Percentiles rank a stretch among this genome's conserved stretches.
These are phyloP conservation scores for Porphyrio hochstetteri DNA, from an alignment of 2,113 vertebrate species.

Conservation along the genomic window DNA sequence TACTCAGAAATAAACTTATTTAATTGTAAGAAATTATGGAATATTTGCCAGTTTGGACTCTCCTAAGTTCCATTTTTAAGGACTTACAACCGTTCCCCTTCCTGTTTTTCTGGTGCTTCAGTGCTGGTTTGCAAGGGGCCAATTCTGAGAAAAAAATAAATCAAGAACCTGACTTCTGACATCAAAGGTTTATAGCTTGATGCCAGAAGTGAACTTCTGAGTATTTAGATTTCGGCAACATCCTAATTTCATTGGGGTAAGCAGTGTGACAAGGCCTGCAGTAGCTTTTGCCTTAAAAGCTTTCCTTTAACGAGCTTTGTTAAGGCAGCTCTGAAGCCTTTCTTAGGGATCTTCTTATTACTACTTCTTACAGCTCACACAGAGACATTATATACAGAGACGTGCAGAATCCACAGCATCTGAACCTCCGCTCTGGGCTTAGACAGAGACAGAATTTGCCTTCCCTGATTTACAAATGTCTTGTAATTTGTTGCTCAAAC, in stretches of 20 bases:
- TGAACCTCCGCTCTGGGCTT: not conserved
- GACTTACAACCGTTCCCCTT: not conserved
- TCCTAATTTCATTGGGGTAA: not conserved
- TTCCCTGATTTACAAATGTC: not conserved
- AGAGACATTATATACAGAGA: not conserved
- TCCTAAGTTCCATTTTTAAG: not conserved
- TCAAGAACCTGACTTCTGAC: not conserved
- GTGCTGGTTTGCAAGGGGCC: not conserved
- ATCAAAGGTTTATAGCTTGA: not conserved
- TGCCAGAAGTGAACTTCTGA: not conserved
- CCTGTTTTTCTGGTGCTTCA: not conserved
- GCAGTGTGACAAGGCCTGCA: not conserved
- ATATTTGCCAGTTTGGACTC: not conserved
- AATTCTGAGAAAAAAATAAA: not conserved
- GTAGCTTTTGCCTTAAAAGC: not conserved
- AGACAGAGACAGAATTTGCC: not conserved
- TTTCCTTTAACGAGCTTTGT: not conserved
- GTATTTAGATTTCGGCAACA: not conserved
- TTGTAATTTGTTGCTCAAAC: not conserved
- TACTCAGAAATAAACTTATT: not conserved
- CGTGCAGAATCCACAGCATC: not conserved
- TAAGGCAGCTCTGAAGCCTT: not conserved
- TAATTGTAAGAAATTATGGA: not conserved
- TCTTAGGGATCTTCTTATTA: not conserved
- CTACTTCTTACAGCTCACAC: not conserved